phyloP scores from a whole-genome alignment of 2,888 invertebrate genomes.

The Acrobasis suavella region DNA sequence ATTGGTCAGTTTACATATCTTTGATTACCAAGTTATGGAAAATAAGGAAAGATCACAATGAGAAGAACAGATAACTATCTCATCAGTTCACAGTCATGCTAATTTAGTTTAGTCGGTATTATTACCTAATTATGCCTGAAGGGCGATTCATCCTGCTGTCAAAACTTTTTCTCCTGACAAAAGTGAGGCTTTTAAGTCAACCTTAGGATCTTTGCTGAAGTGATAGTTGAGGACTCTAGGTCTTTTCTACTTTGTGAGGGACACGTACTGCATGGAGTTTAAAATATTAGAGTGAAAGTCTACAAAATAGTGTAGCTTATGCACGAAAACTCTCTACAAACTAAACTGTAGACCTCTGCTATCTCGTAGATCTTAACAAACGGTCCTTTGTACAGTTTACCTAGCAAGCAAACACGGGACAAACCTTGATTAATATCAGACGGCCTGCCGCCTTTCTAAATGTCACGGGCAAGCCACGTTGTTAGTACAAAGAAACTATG shows the following conservation, averaged over 20 bases:
- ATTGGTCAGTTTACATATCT: background rate
- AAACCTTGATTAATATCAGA: constrained; percentile 19
- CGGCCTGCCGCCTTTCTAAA: constrained; percentile 17
- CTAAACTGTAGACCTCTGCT: background rate
- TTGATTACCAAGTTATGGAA: no score
- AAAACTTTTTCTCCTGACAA: no score
- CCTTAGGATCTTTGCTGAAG: no score
- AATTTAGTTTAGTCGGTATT: no score
- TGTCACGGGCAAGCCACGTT: constrained; percentile 16
- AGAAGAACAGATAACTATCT: no score
- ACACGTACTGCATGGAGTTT: background rate
- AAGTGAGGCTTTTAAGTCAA: no score
- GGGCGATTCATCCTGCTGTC: no score
- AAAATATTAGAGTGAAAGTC: background rate
- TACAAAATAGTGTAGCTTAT: background rate
- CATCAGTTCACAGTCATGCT: no score
- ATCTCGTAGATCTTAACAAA: constrained; percentile 16
- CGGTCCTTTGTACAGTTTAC: constrained; percentile 10
- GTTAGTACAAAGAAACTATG: constrained; percentile 9
- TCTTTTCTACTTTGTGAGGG: no score
- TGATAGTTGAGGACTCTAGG: no score
- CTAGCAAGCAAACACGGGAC: constrained; percentile 5
- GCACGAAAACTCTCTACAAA: background rate
- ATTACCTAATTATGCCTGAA: no score
- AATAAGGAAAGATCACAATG: no score